Evolutionary conservation across 2,113 vertebrate genomes (phyloP), one percentile per base, ranked within the genome.

Genomic region (Pampusana beccarii): DNA sequence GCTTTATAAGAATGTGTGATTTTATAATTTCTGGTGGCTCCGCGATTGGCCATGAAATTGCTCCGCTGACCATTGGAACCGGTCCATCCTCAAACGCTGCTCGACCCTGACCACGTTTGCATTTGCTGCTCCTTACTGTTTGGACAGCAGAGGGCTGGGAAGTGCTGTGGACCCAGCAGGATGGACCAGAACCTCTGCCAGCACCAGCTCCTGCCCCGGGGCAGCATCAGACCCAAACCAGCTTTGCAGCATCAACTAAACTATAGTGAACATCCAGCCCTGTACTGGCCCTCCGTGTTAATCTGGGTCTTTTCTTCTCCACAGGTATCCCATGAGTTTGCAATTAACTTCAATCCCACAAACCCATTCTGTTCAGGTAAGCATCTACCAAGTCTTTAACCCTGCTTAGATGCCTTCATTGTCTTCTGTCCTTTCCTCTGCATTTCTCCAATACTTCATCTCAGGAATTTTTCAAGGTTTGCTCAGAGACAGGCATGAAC

Each of bases 261-360:
- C 33, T 38, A 10, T 4, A 3, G 29, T 15, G 66, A 91, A 25
- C 29, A 23, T 5, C 56, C 40, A 31, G 20, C 42, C 14, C 46
- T 58, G 53, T 26, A 4, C 38, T 61, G 38, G 4, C 56, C 13
- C 29, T 61, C 46, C 4, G 0, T 12, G 33, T 51, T 86, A 34
- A 91, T 40, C 44, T 36, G 34, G 4, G 4, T 53, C 53, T 90
- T 80, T 77, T 90, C 78, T 93, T 95, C 74, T 97, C 86, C 93
- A 24, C 96, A 99, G 99, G 99, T 99, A 38, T 99, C 99, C 66
- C 99, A 99, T 18, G 99, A 99, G 95, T 99, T 99, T 97, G 99
- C 99, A 92, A 99, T 99, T 97, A 99, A 99, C 97, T 99, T 99
- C 97, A 98, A 99, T 86, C 99, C 99, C 87, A 99, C 99, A 11